Percentiles rank a stretch among this genome's conserved stretches.
Conservation (phyloP, 2,797 vertebrate species). For the Propithecus perrieri region DNA sequence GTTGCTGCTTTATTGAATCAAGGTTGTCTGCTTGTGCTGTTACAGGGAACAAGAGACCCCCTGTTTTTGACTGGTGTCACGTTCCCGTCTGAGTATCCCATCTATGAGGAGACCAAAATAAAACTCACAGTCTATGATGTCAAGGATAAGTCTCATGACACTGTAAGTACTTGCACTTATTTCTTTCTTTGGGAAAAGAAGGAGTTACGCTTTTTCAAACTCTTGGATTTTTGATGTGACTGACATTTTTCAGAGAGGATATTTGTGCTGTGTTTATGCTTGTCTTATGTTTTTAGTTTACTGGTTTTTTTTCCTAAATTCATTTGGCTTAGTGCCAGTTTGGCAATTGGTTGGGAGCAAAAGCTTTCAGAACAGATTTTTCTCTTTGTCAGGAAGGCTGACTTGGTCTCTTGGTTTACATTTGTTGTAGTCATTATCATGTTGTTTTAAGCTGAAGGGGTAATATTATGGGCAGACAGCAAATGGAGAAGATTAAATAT, state of each 20-base stretch:
- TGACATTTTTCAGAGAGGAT: not conserved
- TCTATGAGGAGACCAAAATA: conserved; percentile 94
- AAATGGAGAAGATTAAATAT: conserved; percentile 57
- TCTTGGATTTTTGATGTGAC: not conserved
- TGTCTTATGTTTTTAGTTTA: not conserved
- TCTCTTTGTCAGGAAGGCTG: not conserved
- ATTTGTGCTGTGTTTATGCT: not conserved
- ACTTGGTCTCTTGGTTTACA: not conserved
- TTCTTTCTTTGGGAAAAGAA: conserved; percentile 27
- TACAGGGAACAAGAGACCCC: conserved; percentile 96
- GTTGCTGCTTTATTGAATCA: conserved; percentile 84
- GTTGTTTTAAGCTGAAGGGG: conserved; percentile 14
- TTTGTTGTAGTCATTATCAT: not conserved
- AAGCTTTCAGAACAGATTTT: conserved; percentile 5
- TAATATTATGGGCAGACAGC: conserved; percentile 27
- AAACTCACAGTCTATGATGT: conserved; percentile 97
- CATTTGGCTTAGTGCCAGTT: not conserved
- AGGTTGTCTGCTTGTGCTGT: conserved; percentile 81
- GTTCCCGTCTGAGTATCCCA: conserved; percentile 94
- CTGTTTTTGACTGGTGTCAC: conserved; percentile 97
- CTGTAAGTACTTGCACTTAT: conserved; percentile 87
- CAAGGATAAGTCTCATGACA: conserved; percentile 95
- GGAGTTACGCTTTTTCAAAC: not conserved
- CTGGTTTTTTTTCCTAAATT: not conserved
- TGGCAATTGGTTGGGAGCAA: not conserved